Evolutionary conservation across 64 coral and sea anemone genomes (phyloP), one percentile per base, ranked within the genome.

Genomic region (Astreopora myriophthalma): DNA sequence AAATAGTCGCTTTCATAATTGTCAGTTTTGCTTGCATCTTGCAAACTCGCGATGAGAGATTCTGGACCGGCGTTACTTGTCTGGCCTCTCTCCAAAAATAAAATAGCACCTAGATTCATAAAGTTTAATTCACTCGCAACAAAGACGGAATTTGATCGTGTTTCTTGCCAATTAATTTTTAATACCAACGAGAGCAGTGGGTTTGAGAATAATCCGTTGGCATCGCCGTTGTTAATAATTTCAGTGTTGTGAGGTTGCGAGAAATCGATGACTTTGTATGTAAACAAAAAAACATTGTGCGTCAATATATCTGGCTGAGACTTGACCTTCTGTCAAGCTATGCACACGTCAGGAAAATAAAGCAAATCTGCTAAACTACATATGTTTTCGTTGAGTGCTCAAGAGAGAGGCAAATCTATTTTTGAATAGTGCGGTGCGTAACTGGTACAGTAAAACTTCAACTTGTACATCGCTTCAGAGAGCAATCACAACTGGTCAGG

Each of bases 141-240:
- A 83, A 83, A 83, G 57, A 61, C 9, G 22, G 55, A 34, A 83
- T 60, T 63, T 83, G 55, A 83, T 83, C 79, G 79, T 63, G 52
- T 64, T 83, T 64, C 55, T 64, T 36, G 32, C 12, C 79, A 83
- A 83, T 83, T 83, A 83, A 83, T 63, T 32, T 83, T 83, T 83
- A 83, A 83, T 83, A n/a, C 75, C 22, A 64, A 29, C 32, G 16
- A 83, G 65, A 65, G 79, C 79, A 65, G 38, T 37, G 34, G 52
- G 49, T 62, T 81, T 26, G 20, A 28, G 49, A 39, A 31, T 37
- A 65, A 78, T 78, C 75, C 75, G 75, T 4, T 7, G 75, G 39
- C 34, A 83, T 64, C 19, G 3, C 51, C 40, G 49, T 34, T 28
- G 27, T 61, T 80, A 48, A 60, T 48, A 80, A 80, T 80, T 80